A percentile compares a stretch with the other conserved stretches of the same genome.
phyloP scores from a whole-genome alignment of 2,797 vertebrate genomes.

The Echeneis naucrates region DNA sequence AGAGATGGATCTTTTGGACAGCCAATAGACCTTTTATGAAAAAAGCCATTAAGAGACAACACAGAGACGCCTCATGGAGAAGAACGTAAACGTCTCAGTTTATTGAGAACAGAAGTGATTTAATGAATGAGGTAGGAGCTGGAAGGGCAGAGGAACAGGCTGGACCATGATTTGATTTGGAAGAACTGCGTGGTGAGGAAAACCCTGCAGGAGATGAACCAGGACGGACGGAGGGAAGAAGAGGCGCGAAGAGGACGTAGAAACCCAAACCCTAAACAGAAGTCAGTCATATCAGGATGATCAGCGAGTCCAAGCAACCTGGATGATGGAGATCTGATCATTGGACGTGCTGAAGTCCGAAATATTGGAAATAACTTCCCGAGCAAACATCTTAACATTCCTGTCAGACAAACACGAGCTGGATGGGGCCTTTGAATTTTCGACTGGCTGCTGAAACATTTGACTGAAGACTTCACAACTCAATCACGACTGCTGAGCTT shows the following conservation, averaged over 20 bases:
- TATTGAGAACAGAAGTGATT: background rate
- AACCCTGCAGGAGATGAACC: background rate
- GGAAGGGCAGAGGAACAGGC: background rate
- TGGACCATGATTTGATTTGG: background rate
- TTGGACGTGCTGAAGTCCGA: background rate
- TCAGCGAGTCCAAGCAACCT: too few species aligned
- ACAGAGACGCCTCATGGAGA: background rate
- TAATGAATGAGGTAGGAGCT: background rate
- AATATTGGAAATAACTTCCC: background rate
- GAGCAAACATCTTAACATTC: background rate
- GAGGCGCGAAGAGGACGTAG: background rate
- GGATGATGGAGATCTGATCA: background rate
- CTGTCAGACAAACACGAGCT: background rate
- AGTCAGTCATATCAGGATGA: background rate
- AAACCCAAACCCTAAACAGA: too few species aligned
- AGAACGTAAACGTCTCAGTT: background rate
- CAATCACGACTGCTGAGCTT: background rate
- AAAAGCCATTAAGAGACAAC: background rate
- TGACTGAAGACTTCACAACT: background rate
- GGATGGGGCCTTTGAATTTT: background rate
- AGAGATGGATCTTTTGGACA: background rate
- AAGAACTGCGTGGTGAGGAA: background rate
- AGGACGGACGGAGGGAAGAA: background rate
- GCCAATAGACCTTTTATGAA: background rate
- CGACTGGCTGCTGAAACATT: background rate